A percentile compares a stretch with the other conserved stretches of the same genome.
These are phyloP conservation scores for Anguilla japonica DNA, from an alignment of 2,113 vertebrate genomes.

Conservation along the genomic window DNA sequence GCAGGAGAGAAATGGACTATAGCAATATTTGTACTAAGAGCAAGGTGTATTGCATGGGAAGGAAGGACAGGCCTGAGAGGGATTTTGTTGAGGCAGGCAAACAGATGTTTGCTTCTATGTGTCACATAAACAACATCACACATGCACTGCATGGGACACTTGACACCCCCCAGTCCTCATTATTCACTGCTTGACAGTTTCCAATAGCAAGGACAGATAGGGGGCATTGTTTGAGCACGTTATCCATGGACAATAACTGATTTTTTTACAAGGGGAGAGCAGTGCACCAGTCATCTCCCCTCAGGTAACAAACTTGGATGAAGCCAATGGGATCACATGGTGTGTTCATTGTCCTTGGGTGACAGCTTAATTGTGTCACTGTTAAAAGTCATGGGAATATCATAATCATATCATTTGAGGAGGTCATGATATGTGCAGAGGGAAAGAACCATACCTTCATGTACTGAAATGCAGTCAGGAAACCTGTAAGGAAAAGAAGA, in stretches of 20 bases:
- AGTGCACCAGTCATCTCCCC: not conserved
- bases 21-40: not conserved
- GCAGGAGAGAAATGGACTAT: conserved; percentile 3
- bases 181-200: conserved; percentile 70
- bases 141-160: conserved; percentile 71
- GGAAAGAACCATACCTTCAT: not conserved
- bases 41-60: not conserved
- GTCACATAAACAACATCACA: conserved; percentile 59
- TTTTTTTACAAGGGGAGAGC: not conserved
- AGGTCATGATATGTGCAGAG: not conserved
- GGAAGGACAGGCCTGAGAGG: conserved; percentile 15
- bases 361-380: not conserved
- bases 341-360: not conserved
- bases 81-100: conserved; percentile 53
- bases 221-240: conserved; percentile 63
- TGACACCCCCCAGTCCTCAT: conserved; percentile 73
- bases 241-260: conserved; percentile 46
- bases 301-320: not conserved
- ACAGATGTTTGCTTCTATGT: conserved; percentile 72
- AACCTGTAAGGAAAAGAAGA: too few relatives aligned
- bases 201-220: conserved; percentile 73
- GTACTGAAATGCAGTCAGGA: not conserved
- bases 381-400: not conserved
- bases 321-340: not conserved
- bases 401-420: not conserved